A percentile compares a stretch with the other conserved stretches of the same genome.
Evolutionary conservation across 2,888 invertebrate species (phyloP).

Genomic region (Dolichopus griseipennis): DNA sequence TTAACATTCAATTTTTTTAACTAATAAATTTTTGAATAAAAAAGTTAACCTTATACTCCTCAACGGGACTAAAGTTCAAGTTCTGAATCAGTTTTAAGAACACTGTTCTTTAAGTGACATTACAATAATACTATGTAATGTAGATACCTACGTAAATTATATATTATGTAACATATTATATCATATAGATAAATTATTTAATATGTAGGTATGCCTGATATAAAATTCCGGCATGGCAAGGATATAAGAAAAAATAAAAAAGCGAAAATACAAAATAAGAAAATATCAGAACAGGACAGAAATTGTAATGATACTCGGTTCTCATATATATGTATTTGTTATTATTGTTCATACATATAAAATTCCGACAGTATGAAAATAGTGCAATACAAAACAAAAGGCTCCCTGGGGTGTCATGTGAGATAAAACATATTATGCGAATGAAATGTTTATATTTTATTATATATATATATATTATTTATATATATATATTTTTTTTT

Average conservation of each 20-base stretch:
- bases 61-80: too few relatives aligned
- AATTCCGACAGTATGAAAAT: neutral
- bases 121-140: too few relatives aligned
- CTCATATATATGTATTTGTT: neutral
- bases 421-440: slow-evolving; percentile 1
- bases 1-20: too few relatives aligned
- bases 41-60: too few relatives aligned
- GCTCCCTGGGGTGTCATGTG: slow-evolving; percentile 2
- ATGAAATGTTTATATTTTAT: neutral
- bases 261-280: too few relatives aligned
- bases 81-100: too few relatives aligned
- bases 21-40: too few relatives aligned
- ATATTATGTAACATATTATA: too few relatives aligned
- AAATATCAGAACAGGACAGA: neutral
- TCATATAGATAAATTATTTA: too few relatives aligned
- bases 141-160: too few relatives aligned
- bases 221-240: neutral
- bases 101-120: too few relatives aligned
- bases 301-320: neutral
- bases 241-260: neutral
- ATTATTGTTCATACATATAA: neutral
- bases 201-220: too few relatives aligned
- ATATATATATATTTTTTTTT: neutral
- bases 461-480: neutral
- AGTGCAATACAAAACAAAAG: slow-evolving; percentile 4